Evolutionary conservation across 2,797 vertebrate species (phyloP), one percentile per base, ranked within the genome.

Genomic region (Orientallactaga sibirica): DNA sequence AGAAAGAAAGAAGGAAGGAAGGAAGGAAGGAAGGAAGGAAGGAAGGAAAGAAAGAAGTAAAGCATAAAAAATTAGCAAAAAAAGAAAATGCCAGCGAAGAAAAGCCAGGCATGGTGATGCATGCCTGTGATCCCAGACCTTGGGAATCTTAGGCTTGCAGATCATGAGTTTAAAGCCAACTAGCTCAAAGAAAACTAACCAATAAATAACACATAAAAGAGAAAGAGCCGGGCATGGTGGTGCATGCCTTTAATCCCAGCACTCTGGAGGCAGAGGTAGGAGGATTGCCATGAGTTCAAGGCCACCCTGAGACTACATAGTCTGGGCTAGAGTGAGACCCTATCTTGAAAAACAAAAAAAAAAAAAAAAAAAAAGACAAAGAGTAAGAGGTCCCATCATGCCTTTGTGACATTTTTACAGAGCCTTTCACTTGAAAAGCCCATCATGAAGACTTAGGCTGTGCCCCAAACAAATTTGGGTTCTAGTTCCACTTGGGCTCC

Each of bases 401-500:
- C 37, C 15, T 78, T 68, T 52, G 80, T 91, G 77, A 88, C 61
- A 27, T 22, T 84, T 29, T 87, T 88, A 67, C 73, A 64, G 75
- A 90, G 33, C 41, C 67, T 73, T 43, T 18, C 24, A 85, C 37
- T 19, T 22, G n/a, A 68, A 86, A 48, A 74, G 41, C n/a, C 62
- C 33, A 29, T 52, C 33, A 22, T 43, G 41, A 82, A 90, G 67
- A 87, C 78, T 61, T 64, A 84, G 48, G 14, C 71, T 70, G 88
- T 79, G 85, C 52, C 37, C 64, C 41, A 55, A 7, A 64, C 12
- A 55, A 66, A 77, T 76, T 27, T n/a, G 27, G 62, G 89, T 77
- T 81, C 12, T 8, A 70, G 41, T 83, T 52, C 41, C 70, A 37
- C 20, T n/a, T 86, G 55, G 55, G 37, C 24, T 52, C 62, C 43